Base-by-base conservation (phyloP, 1,140 invertebrate genomes). In the Oppia nitens region DNA sequence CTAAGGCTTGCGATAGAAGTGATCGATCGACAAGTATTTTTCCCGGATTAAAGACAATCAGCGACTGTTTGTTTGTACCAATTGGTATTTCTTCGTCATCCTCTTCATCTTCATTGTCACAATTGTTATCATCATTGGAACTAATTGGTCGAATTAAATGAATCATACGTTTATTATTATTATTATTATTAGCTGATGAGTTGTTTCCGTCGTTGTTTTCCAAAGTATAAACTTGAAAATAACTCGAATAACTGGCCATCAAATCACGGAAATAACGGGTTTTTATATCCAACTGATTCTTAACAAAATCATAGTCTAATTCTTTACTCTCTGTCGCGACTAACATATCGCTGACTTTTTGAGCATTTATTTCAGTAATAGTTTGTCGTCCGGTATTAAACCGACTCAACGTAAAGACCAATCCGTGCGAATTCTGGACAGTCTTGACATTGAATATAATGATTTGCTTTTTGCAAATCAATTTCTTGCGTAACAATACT, bases 401-500 rank as follows among this genome's bases (percentile, higher is more conserved):
- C 26, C 64, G 51, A 2, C 59, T 55, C 20, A 65, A 53, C 4
- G 60, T 61, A 25, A 65, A 49, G 11, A 63, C 29, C 32, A 59
- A 52, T 14, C 64, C 64, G 47, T 25, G 58, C 12, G 27, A 48
- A n/a, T 57, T 60, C 25, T 57, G 45, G 14, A 54, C 56, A 52
- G 14, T 53, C 53, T 54, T 49, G 14, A 28, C 24, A 26, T 58
- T 62, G 17, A 53, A 57, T 24, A 63, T 49, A 45, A 60, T 59
- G 24, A 62, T 61, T 3, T 47, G 29, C 67, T 84, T 82, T 66
- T 83, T 82, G 2, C 73, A 78, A 17, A 85, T 78, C 3, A 84
- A 66, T 52, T 77, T 74, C 25, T 79, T 68, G 14, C 74, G 68
- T n/a, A 77, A 59, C 11, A 85, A 69, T 56, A 70, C 66, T 68